Conservation (phyloP, 2,113 vertebrate genomes). For the Micronycteris hirsuta region DNA sequence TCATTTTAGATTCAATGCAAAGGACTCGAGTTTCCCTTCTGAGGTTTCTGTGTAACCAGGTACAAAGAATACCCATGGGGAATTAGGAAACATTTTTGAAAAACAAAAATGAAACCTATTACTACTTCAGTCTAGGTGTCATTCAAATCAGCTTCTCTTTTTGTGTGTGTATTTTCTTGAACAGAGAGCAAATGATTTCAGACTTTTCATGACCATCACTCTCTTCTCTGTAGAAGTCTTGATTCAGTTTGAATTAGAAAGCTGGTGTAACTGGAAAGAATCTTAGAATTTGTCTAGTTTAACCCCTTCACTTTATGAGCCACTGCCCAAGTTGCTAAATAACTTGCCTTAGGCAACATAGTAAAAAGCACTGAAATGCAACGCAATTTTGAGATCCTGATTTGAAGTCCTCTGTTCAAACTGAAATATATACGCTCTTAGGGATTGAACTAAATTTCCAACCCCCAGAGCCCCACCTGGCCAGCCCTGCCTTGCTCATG, state of each 20-base stretch:
- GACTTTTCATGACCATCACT: not conserved
- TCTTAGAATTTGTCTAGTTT: not conserved
- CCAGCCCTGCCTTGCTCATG: not conserved
- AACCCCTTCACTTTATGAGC: not conserved
- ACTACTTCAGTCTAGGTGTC: not conserved
- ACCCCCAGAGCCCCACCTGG: too few relatives aligned
- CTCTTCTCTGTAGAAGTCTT: not conserved
- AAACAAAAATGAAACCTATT: not conserved
- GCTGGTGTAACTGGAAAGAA: not conserved
- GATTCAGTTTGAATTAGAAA: not conserved
- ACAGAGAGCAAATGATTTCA: not conserved
- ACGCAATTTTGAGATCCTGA: not conserved
- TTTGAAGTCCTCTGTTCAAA: not conserved
- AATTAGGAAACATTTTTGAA: not conserved
- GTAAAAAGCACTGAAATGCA: not conserved
- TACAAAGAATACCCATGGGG: not conserved
- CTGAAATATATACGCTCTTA: not conserved
- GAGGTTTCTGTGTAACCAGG: conserved; percentile 4
- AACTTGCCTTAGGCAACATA: not conserved
- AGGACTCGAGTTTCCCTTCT: not conserved
- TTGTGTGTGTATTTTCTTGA: not conserved
- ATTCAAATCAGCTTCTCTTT: not conserved
- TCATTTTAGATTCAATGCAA: conserved; percentile 33
- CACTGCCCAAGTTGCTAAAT: not conserved
- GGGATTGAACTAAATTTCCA: not conserved